These are phyloP conservation scores for Cranoglanis bouderius DNA, from an alignment of 2,113 vertebrate genomes.

Conservation along the genomic window DNA sequence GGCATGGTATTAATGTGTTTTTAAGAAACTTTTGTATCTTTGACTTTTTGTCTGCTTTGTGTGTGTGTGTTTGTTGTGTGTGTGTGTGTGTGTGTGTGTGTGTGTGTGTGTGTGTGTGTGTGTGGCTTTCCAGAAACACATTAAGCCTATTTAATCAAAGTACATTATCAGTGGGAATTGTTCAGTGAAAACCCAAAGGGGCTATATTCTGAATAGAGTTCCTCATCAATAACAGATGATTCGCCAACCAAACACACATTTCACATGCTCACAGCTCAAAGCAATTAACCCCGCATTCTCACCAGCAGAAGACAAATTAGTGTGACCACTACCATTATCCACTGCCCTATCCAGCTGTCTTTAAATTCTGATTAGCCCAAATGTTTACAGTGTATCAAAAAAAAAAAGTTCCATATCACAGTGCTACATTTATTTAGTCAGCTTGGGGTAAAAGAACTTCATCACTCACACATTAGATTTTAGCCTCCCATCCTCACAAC, in stretches of 20 bases:
- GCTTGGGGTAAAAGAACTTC: background rate
- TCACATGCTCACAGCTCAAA: background rate
- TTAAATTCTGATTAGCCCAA: background rate
- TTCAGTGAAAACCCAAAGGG: slow-evolving; percentile 23
- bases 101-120: slow-evolving; percentile 2
- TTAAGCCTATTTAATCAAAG: slow-evolving; percentile 13
- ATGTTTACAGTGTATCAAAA: background rate
- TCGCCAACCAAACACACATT: background rate
- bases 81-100: background rate
- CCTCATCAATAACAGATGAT: background rate
- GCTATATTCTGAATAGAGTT: background rate
- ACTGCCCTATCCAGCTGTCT: background rate
- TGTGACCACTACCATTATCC: background rate
- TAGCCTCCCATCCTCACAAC: background rate
- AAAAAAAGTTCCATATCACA: background rate
- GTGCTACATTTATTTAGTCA: background rate
- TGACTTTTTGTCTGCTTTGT: background rate
- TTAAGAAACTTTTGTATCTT: background rate
- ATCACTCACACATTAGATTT: background rate
- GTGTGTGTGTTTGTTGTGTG: background rate
- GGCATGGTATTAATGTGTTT: slow-evolving; percentile 6
- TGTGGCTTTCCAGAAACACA: background rate
- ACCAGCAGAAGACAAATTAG: slow-evolving; percentile 12
- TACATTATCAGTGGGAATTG: slow-evolving; percentile 8
- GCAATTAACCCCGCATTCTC: slow-evolving; percentile 7